Conservation (phyloP, 2,888 invertebrate species). For the Eristalinus sepulchralis region DNA sequence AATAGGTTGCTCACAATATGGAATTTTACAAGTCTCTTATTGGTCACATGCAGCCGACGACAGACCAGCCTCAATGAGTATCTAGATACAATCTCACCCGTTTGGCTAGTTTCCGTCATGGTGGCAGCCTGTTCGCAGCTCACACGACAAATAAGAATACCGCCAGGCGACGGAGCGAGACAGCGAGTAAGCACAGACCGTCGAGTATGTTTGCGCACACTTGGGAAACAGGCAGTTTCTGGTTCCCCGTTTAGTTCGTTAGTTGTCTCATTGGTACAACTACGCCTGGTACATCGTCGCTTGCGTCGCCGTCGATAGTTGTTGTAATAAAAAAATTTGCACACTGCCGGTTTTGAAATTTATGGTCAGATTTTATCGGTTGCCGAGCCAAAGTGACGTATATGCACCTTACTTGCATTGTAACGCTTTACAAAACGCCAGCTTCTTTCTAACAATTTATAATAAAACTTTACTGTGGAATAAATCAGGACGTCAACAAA, state of each 20-base stretch:
- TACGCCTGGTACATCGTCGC: slow-evolving; percentile 69
- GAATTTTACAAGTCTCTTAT: slow-evolving; percentile 65
- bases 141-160: slow-evolving; percentile 46
- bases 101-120: slow-evolving; percentile 67
- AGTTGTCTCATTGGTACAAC: slow-evolving; percentile 71
- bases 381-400: slow-evolving; percentile 47
- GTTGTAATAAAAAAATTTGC: slow-evolving; percentile 51
- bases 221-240: slow-evolving; percentile 68
- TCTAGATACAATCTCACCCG: slow-evolving; percentile 66
- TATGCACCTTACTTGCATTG: slow-evolving; percentile 37
- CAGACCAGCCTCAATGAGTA: slow-evolving; percentile 62
- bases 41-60: slow-evolving; percentile 38
- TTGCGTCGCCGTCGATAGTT: slow-evolving; percentile 64
- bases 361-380: slow-evolving; percentile 59
- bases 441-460: slow-evolving; percentile 20
- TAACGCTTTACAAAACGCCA: background rate
- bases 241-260: slow-evolving; percentile 70
- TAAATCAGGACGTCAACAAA: slow-evolving; percentile 24
- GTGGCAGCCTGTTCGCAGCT: slow-evolving; percentile 55
- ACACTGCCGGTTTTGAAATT: slow-evolving; percentile 53
- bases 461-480: background rate
- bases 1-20: slow-evolving; percentile 43
- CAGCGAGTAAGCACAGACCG: slow-evolving; percentile 52
- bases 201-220: slow-evolving; percentile 67
- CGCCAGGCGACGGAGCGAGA: slow-evolving; percentile 45